phyloP scores from a whole-genome alignment of 2,797 vertebrate species.

The Antennarius maculatus region DNA sequence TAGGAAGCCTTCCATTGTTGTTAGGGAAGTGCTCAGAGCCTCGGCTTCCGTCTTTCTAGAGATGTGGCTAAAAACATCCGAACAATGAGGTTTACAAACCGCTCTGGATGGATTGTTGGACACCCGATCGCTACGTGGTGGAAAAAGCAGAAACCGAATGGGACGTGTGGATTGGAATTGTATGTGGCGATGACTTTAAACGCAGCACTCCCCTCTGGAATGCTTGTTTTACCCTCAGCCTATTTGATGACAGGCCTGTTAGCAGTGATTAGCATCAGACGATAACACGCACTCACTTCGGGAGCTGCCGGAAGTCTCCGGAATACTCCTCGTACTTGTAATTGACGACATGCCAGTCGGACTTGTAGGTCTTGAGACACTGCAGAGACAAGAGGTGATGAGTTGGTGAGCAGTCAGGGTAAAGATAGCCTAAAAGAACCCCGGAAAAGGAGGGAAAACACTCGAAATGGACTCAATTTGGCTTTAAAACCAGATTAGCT shows the following conservation, averaged over 20 bases:
- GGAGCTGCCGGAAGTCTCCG: constrained; percentile 96
- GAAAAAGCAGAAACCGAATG: neutral
- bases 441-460: neutral
- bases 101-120: neutral
- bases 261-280: neutral
- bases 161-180: too few species aligned
- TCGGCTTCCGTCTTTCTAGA: constrained; percentile 58
- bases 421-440: neutral
- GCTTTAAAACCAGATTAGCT: neutral
- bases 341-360: constrained; percentile 95
- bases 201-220: neutral
- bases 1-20: constrained; percentile 71
- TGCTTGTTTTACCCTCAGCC: neutral
- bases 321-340: constrained; percentile 98
- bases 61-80: constrained; percentile 31
- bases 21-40: constrained; percentile 17
- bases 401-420: constrained; percentile 3
- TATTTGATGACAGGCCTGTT: neutral
- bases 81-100: constrained; percentile 15
- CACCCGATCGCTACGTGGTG: too few species aligned
- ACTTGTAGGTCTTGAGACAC: constrained; percentile 99
- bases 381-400: constrained; percentile 63
- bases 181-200: neutral
- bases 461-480: neutral
- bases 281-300: constrained; percentile 83